Percentiles rank a stretch among this genome's conserved stretches.
Evolutionary conservation across 2,113 vertebrate genomes (phyloP).

Genomic region (Psammodynastes pulverulentus): DNA sequence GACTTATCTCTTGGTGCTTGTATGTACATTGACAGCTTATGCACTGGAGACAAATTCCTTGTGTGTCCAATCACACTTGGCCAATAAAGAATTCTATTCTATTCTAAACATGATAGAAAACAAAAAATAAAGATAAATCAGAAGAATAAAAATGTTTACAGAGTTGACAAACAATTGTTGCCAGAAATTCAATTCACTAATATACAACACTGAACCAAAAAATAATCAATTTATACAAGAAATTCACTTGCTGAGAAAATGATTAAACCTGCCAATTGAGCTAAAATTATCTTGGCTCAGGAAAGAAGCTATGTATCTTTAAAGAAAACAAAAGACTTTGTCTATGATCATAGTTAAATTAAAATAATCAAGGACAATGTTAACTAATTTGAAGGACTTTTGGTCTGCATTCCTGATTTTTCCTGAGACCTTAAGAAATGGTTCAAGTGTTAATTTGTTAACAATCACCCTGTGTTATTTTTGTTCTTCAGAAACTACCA

Average conservation of each 20-base stretch:
- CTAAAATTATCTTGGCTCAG: constrained; percentile 58
- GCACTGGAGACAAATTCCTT: too few species aligned
- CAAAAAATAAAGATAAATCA: too few species aligned
- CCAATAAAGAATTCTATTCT: too few species aligned
- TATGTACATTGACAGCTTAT: too few species aligned
- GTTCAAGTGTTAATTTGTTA: not conserved
- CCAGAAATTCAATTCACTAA: too few species aligned
- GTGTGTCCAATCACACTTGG: too few species aligned
- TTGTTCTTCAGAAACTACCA: not conserved
- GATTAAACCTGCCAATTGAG: constrained; percentile 60
- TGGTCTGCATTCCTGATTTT: not conserved
- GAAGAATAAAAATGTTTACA: too few species aligned
- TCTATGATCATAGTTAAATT: not conserved
- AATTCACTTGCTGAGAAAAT: constrained; percentile 42
- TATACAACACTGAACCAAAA: constrained; percentile 44
- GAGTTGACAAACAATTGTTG: too few species aligned
- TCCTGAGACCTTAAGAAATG: not conserved
- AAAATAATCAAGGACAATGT: not conserved
- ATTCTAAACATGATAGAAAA: too few species aligned
- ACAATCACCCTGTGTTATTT: not conserved
- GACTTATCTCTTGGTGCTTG: too few species aligned
- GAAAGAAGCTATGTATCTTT: not conserved
- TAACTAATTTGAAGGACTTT: not conserved
- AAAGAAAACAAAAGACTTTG: not conserved
- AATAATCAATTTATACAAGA: constrained; percentile 57